phyloP scores from a whole-genome alignment of 2,113 vertebrate species.

The Pterocles burchelli region DNA sequence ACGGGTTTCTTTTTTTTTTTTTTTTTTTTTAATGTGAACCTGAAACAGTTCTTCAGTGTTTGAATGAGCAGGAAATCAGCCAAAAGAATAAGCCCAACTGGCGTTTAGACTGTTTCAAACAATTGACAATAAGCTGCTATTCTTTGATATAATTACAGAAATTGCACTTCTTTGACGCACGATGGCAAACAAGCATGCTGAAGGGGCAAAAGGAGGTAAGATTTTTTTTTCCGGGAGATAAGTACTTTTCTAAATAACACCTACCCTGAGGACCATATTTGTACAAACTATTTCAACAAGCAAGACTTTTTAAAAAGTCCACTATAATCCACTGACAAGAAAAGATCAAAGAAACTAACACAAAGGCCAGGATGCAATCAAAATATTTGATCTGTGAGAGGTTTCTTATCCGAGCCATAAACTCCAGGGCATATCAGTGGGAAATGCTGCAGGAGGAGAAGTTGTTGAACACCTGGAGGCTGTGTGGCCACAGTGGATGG shows the following conservation, averaged over 20 bases:
- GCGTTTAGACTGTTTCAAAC: neutral
- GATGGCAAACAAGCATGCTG: neutral
- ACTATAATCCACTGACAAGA: neutral
- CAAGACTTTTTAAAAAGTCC: neutral
- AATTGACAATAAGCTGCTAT: constrained; percentile 12
- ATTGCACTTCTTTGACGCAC: neutral
- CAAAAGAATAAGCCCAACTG: neutral
- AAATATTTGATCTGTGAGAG: constrained; percentile 24
- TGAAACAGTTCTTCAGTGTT: constrained; percentile 22
- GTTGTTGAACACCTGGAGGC: neutral
- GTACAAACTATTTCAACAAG: constrained; percentile 31
- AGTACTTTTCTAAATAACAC: constrained; percentile 7
- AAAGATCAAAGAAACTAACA: constrained; percentile 47
- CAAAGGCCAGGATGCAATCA: constrained; percentile 26
- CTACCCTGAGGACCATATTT: neutral
- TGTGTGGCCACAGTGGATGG: neutral
- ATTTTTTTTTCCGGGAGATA: neutral
- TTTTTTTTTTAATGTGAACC: neutral
- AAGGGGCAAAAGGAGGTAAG: neutral
- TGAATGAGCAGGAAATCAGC: neutral
- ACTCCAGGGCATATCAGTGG: neutral
- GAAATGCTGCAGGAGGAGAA: neutral
- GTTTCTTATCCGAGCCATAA: constrained; percentile 1
- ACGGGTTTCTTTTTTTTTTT: neutral
- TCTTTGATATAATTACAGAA: neutral